phyloP scores from a whole-genome alignment of 2,888 invertebrate genomes.

The Therioaphis trifolii region DNA sequence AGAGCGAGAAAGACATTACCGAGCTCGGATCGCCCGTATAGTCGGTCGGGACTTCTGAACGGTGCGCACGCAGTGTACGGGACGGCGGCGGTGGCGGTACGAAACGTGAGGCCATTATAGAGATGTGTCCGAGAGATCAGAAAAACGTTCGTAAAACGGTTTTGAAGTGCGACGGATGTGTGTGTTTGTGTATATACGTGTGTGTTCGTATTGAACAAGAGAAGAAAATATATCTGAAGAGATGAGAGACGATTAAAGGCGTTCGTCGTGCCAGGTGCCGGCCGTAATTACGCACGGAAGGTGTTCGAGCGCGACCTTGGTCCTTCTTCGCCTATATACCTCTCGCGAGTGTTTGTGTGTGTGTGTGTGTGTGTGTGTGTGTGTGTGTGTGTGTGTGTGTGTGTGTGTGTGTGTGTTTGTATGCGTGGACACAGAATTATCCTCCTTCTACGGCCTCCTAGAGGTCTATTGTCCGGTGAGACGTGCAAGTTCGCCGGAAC shows the following conservation, averaged over 20 bases:
- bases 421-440: neutral
- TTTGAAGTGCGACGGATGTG: slow-evolving; percentile 24
- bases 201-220: neutral
- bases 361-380: neutral
- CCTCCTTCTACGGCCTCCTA: too few relatives aligned
- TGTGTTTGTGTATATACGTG: slow-evolving; percentile 2
- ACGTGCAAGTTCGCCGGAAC: too few relatives aligned
- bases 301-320: slow-evolving; percentile 54
- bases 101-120: slow-evolving; percentile 56
- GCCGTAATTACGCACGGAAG: slow-evolving; percentile 39
- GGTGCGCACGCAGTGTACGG: neutral
- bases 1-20: slow-evolving; percentile 26
- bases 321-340: neutral
- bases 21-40: neutral
- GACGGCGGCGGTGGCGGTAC: slow-evolving; percentile 4
- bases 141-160: slow-evolving; percentile 42
- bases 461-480: too few relatives aligned
- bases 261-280: slow-evolving; percentile 53
- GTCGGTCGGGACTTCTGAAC: neutral
- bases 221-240: slow-evolving; percentile 1
- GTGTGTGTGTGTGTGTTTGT: neutral
- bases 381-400: neutral
- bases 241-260: slow-evolving; percentile 47
- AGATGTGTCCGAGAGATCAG: slow-evolving; percentile 55
- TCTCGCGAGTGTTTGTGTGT: neutral